Evolutionary conservation across 1,140 invertebrate genomes (phyloP), one percentile per base, ranked within the genome.

Genomic region (Monomorium pharaonis): DNA sequence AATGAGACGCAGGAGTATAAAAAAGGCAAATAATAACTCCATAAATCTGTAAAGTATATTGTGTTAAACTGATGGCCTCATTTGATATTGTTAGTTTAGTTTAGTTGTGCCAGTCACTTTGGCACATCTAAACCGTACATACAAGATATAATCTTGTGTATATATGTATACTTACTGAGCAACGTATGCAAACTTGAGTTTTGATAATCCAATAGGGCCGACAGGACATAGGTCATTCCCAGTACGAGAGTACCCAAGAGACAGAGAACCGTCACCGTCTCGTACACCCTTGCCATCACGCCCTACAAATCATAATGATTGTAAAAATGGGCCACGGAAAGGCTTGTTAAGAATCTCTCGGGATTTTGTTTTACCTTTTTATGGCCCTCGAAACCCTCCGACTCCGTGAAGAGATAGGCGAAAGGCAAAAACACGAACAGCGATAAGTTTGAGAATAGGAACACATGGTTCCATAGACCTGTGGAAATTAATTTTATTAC

Each of bases 381-480:
- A 90, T 96, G 97, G 89, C 96, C 98, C 93, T 97, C 96, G 92
- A 99, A 99, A 44, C 99, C 99, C 94, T 99, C 99, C 9, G 99
- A 99, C 95, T 99, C 99, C 21, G 98, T 98, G 94, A 99, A 99
- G 60, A 99, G 96, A 94, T 99, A 99, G 3, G 99, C 98, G 95
- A 99, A 99, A 47, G 99, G 99, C 88, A 99, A 96, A 86, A 99
- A 97, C 65, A 99, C 96, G 94, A 99, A 99, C 30, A 99, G 96
- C 9, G 98, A 98, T 33, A 99, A 92, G 94, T 99, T 99, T 80
- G 99, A 99, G 93, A 99, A 99, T 37, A 99, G 95, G 94, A 99
- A 99, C 62, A 99, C 97, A 94, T 98, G 97, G 95, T 99, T 99
- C 99, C 99, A 99, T 86, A 99, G 95, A 89, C 98, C 98, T 98